Base-by-base conservation (phyloP, 2,888 invertebrate species). In the Eupithecia exiguata region DNA sequence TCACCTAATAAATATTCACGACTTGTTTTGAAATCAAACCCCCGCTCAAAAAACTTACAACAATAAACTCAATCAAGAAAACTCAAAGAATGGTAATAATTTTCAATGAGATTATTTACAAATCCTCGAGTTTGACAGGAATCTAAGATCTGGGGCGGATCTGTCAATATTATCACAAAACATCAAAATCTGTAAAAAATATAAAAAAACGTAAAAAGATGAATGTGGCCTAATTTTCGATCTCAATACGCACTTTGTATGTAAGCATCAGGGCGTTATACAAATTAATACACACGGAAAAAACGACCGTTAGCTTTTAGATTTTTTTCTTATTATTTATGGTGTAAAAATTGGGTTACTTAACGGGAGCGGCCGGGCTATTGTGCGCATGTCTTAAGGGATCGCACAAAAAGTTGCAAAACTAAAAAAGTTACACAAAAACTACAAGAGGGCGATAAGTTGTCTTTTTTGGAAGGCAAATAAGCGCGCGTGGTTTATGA, bases 271-370 rank as follows among this genome's bases (percentile, higher is more conserved):
- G 90, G 94, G 94, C 94, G 94, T 93, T 87, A 82, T 84, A 89
- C 91, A 92, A 93, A 94, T 93, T 94, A 94, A 92, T 92, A 91
- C 91, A 90, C 89, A 91, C 83, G 83, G 87, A 80, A 86, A 90
- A 89, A 87, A 90, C 89, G 91, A 89, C 93, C 93, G 93, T 93
- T 93, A 91, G 81, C 90, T 91, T 90, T 91, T 87, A 86, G 71
- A 85, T 90, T 91, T 90, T 92, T 65, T 90, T 87, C 80, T 84
- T 89, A 86, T 92, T 94, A 94, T 92, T 92, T 93, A 93, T 91
- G 93, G 94, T 91, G 93, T 87, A 92, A 93, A 93, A 94, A 94
- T 94, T 94, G 92, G 94, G 94, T 94, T 93, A 94, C 94, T 94
- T 94, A 94, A 90, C 93, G 93, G 93, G 89, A 92, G 92, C 92